Base-by-base conservation (phyloP, 2,113 vertebrate species). In the Desmodus rotundus region DNA sequence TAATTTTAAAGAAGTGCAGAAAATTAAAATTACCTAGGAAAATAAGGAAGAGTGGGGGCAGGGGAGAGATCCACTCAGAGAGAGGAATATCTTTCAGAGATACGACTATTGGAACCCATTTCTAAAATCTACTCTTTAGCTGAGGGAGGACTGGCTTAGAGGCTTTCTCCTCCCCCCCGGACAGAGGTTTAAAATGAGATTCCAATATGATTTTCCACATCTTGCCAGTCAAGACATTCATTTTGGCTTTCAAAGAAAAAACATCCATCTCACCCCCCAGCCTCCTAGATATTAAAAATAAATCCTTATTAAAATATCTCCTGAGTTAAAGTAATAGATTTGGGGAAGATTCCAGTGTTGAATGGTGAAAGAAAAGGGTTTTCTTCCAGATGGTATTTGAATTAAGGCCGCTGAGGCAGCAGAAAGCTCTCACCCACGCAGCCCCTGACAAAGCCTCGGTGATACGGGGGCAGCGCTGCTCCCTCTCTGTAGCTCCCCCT, bases 381-480 rank as follows among this genome's bases (percentile, higher is more conserved):
- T 98, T 98, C 97, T 98, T 98, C 98, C 98, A 98, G 98, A 98
- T 98, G 98, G 98, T 98, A 98, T 98, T 98, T 98, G 98, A 98
- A 98, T 98, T 97, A 98, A 97, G 95, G 96, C 95, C 74, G 92
- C 93, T 96, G 97, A 97, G 96, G 95, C 93, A 95, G 96, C 98
- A 98, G 98, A 99, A 99, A 98, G 98, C 98, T 76, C 98, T 99
- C 99, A 99, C 99, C 99, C 99, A 99, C 99, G 98, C 99, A 99
- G 98, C 98, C 98, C 98, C 98, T 98, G 98, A 99, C 99, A 99
- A 99, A 99, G 98, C 97, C 98, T 97, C 92, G 93, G 93, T 84
- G 47, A 89, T 81, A 45, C 38, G 63, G 68, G 84, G 76, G 87
- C 91, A 96, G 92, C 10, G 0, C 43, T 33, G 68, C 72, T 89